Evolutionary conservation across 2,113 vertebrate genomes (phyloP), one percentile per base, ranked within the genome.

Genomic region (Anguilla japonica): DNA sequence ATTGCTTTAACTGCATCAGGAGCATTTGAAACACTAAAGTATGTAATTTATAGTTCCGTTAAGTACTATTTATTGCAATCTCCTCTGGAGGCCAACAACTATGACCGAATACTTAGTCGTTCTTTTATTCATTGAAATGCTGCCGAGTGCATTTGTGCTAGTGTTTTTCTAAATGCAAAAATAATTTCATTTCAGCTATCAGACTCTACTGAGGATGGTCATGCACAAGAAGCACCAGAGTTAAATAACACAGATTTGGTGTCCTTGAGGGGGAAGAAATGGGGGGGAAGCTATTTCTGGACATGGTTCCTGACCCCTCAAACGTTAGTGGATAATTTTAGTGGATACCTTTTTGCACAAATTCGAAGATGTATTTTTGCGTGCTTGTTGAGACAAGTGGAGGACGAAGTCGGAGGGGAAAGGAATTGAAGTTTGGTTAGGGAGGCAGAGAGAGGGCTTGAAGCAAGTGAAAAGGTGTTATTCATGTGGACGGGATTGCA

Each of bases 21-120:
- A 95, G 95, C 93, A 93, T 95, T 95, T 95, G 92, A 95, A 96
- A 96, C 95, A 96, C 96, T 96, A 97, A 96, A 16, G 60, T 63
- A 63, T 95, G 92, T 96, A 96, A 96, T 96, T 96, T 95, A 96
- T 96, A 96, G 95, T 94, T 95, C 95, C 96, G 94, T 95, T 94
- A 95, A 95, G 83, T 87, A 95, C 93, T 97, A 97, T 97, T 97
- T 97, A 97, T 97, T 97, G 90, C 95, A 94, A 95, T 94, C 93
- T 95, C 94, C 90, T 96, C 88, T 53, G 90, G 93, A 94, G 96
- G 96, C 97, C 97, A 97, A 96, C 97, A 95, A 93, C 94, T 94
- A 87, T 92, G 91, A 93, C 93, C 94, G 85, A 90, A 67, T 85
- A 84, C 88, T 22, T 75, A 82, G 60, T 63, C 60, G 1, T 15